Evolutionary conservation across 2,113 vertebrate genomes (phyloP).

Genomic region (Osmerus eperlanus): DNA sequence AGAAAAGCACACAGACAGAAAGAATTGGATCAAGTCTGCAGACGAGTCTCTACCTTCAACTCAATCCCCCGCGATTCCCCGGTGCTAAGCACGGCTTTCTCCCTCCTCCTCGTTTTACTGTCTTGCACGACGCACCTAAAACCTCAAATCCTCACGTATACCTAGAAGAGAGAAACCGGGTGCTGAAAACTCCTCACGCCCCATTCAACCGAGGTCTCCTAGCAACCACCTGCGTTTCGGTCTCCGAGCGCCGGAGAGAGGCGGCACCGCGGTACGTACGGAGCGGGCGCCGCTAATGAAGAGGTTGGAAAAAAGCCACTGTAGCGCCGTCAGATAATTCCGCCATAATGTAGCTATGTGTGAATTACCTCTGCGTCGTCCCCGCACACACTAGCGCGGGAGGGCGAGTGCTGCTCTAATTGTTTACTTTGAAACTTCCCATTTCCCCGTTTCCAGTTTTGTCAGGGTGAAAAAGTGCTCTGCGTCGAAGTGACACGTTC

Average conservation of each 20-base stretch:
- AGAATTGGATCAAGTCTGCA: constrained; percentile 52
- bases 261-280: constrained; percentile 1
- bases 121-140: constrained; percentile 42
- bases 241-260: constrained; percentile 4
- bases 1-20: constrained; percentile 30
- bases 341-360: not conserved
- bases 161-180: constrained; percentile 46
- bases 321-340: constrained; percentile 22
- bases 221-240: constrained; percentile 55
- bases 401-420: not conserved
- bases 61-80: constrained; percentile 47
- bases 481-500: constrained; percentile 10
- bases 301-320: constrained; percentile 10
- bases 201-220: constrained; percentile 61
- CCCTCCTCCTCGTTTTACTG: constrained; percentile 47
- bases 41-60: constrained; percentile 42
- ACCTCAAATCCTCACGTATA: constrained; percentile 56
- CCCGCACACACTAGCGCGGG: not conserved
- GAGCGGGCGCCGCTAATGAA: constrained; percentile 26
- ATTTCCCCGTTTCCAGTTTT: not conserved
- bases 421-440: not conserved
- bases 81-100: constrained; percentile 43
- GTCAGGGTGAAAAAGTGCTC: constrained; percentile 8
- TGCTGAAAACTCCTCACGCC: constrained; percentile 38
- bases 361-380: not conserved